Evolutionary conservation across 2,888 invertebrate genomes (phyloP).

Genomic region (Nomada fucata): DNA sequence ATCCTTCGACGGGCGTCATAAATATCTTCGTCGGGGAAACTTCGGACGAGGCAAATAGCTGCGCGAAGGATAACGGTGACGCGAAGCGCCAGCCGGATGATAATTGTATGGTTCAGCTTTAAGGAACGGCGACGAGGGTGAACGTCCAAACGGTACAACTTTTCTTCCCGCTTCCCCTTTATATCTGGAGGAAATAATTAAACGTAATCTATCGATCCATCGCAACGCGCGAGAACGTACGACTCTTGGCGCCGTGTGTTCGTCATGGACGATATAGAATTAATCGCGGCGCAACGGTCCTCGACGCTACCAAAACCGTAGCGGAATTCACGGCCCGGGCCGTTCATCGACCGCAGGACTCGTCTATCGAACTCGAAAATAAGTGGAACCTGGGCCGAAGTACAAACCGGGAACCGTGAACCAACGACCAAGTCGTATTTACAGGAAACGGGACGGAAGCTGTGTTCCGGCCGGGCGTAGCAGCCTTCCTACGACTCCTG

Average conservation of each 20-base stretch:
- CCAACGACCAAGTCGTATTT: not conserved
- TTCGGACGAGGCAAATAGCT: conserved; percentile 30
- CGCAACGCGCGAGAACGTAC: not conserved
- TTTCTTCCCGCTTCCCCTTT: not conserved
- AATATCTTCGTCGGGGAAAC: conserved; percentile 26
- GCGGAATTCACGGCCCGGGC: conserved; percentile 9
- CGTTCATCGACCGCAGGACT: conserved; percentile 37
- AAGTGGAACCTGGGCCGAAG: conserved; percentile 41
- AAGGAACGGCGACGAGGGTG: not conserved
- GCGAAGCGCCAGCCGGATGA: conserved; percentile 33
- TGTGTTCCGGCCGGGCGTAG: not conserved
- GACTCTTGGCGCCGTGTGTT: not conserved
- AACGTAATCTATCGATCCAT: not conserved
- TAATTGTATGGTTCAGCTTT: conserved; percentile 26
- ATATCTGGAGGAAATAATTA: not conserved
- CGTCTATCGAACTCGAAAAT: conserved; percentile 29
- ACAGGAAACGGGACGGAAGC: not conserved
- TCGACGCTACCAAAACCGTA: not conserved
- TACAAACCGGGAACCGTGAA: not conserved
- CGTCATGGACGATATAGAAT: conserved; percentile 3
- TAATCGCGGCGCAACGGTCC: conserved; percentile 16
- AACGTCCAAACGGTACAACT: conserved; percentile 3
- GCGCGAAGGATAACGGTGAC: conserved; percentile 24
- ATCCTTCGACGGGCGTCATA: conserved; percentile 11
- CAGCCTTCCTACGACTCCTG: not conserved